Evolutionary conservation across 1,140 invertebrate species (phyloP).

Genomic region (Leptonema lineaticorne): DNA sequence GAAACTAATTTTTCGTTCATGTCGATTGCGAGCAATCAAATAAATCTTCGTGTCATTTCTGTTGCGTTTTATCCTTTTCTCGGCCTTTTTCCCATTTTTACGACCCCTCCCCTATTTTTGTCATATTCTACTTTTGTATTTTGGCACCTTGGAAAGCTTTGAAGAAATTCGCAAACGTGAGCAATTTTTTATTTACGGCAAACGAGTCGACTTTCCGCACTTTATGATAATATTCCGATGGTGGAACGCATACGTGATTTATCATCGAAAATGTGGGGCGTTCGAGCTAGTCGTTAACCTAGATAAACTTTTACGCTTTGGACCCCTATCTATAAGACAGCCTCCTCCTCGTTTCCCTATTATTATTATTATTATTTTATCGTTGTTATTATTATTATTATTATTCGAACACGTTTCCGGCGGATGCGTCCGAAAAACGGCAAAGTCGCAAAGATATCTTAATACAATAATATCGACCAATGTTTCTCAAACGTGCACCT

Average conservation of each 20-base stretch:
- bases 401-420: neutral
- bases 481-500: neutral
- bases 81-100: no score
- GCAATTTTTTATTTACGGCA: no score
- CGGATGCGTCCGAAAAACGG: neutral
- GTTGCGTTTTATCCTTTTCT: no score
- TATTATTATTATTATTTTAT: neutral
- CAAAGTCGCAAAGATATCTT: neutral
- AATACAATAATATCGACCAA: neutral
- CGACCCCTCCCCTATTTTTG: no score
- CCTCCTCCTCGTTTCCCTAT: neutral
- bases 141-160: no score
- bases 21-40: no score
- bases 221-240: neutral
- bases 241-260: slow-evolving; percentile 8
- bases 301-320: slow-evolving; percentile 14
- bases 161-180: no score
- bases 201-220: neutral
- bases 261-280: slow-evolving; percentile 17
- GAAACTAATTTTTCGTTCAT: no score
- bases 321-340: no score
- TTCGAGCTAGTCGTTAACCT: slow-evolving; percentile 7
- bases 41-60: no score
- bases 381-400: no score
- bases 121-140: no score